Conservation (phyloP, 2,113 vertebrate species). For the Hiodon tergisus region DNA sequence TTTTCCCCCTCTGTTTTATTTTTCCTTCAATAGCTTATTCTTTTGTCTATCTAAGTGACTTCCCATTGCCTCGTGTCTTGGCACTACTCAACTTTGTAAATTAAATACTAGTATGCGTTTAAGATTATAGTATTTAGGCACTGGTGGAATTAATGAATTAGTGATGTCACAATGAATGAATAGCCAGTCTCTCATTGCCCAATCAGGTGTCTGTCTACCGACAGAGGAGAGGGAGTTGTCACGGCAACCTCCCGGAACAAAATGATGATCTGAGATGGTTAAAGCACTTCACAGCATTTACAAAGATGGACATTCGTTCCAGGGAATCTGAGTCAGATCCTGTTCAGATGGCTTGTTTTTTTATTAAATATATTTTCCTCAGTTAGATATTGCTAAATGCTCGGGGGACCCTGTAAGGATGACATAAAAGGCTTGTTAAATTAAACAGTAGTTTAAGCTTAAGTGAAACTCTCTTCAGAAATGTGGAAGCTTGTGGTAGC, state of each 20-base stretch:
- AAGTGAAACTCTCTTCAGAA: too few species aligned
- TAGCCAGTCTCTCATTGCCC: not conserved
- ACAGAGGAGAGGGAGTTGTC: conserved; percentile 10
- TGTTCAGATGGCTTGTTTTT: not conserved
- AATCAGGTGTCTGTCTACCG: conserved; percentile 8
- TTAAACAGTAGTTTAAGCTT: too few species aligned
- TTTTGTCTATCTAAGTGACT: too few species aligned
- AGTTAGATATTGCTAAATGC: not conserved
- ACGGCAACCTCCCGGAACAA: conserved; percentile 8
- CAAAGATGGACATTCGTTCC: conserved; percentile 8
- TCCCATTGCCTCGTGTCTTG: too few species aligned
- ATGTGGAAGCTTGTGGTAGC: not conserved
- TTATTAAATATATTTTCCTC: not conserved
- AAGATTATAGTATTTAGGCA: not conserved
- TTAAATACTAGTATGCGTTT: conserved; percentile 5
- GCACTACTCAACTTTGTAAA: not conserved
- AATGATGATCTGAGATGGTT: not conserved
- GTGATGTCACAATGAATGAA: conserved; percentile 5
- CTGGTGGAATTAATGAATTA: not conserved
- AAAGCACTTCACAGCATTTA: conserved; percentile 4
- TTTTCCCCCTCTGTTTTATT: not conserved
- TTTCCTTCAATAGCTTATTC: not conserved
- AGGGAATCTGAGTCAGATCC: conserved; percentile 15
- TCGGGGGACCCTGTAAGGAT: too few species aligned
- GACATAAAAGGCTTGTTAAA: too few species aligned